Conservation (phyloP, 2,113 vertebrate genomes). For the Sinocyclocheilus maitianheensis region DNA sequence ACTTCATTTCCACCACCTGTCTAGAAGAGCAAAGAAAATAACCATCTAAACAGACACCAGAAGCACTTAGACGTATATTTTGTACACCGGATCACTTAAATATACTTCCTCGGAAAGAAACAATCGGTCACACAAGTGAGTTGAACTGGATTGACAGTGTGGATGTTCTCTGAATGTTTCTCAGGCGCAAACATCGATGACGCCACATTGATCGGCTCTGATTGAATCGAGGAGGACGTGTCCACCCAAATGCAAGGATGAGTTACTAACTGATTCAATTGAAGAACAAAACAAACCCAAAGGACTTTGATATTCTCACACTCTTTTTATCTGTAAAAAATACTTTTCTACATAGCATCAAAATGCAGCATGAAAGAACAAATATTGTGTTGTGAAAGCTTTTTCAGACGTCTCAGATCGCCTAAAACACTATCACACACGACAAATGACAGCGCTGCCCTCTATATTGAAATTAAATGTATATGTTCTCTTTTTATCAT, state of each 20-base stretch:
- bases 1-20: not conserved
- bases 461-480: slow-evolving; percentile 6
- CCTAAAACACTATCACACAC: slow-evolving; percentile 8
- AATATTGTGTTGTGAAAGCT: not conserved
- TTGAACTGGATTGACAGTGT: no score
- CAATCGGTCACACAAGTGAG: no score
- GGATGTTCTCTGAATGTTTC: not conserved
- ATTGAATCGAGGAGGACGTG: not conserved
- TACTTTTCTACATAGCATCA: slow-evolving; percentile 30
- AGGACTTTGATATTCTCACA: slow-evolving; percentile 3
- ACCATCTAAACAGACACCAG: slow-evolving; percentile 2
- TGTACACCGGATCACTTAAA: slow-evolving; percentile 6
- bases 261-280: no score
- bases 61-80: slow-evolving; percentile 20
- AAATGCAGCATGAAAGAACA: slow-evolving; percentile 29
- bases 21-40: not conserved
- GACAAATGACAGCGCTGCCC: not conserved
- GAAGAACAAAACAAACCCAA: slow-evolving; percentile 15
- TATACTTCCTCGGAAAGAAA: not conserved
- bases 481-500: not conserved
- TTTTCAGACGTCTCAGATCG: not conserved
- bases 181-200: no score
- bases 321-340: slow-evolving; percentile 26
- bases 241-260: no score
- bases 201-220: not conserved